Base-by-base conservation (phyloP, 2,113 vertebrate genomes). In the Eulacestoma nigropectus region DNA sequence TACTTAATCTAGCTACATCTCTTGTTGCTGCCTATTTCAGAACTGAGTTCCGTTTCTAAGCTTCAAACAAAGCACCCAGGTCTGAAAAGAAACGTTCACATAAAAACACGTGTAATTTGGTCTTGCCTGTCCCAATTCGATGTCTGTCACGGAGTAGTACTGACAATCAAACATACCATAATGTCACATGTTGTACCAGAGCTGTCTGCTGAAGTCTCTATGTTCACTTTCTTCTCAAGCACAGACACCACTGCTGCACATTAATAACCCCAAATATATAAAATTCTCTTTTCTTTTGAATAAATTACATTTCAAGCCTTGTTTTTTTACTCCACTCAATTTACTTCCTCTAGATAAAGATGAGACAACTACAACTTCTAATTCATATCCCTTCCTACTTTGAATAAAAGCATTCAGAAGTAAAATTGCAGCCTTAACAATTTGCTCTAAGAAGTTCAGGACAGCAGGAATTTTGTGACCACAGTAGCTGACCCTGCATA, bases 141-240 rank as follows among this genome's bases (percentile, higher is more conserved):
- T 49, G 84, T 52, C 85, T 88, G 75, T 70, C 26, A 1, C 0
- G 0, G 56, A 46, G 49, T 11, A 42, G 44, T 76, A 5, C 64
- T 92, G 92, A 78, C 90, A 94, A 46, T 93, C 93, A 92, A 77
- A 87, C 88, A 37, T 42, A 56, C 52, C 33, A 30, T 13, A 83
- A 62, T 4, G 3, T 82, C 90, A 85, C 68, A 73, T 0, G 3
- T 39, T 60, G 42, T 41, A 59, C 72, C 56, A 70, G 80, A 89
- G 44, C 85, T 87, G 73, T 64, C 83, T 94, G 68, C 68, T 92
- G 41, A 89, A 92, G 83, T 25, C 60, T 86, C 83, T 64, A 1
- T 30, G 37, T 64, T 96, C 82, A 64, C 47, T 90, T 96, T 88
- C 75, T 90, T 92, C 93, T 77, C 35, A 27, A 94, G 60, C 47